phyloP scores from a whole-genome alignment of 2,888 invertebrate species.

The Junonia oenone region DNA sequence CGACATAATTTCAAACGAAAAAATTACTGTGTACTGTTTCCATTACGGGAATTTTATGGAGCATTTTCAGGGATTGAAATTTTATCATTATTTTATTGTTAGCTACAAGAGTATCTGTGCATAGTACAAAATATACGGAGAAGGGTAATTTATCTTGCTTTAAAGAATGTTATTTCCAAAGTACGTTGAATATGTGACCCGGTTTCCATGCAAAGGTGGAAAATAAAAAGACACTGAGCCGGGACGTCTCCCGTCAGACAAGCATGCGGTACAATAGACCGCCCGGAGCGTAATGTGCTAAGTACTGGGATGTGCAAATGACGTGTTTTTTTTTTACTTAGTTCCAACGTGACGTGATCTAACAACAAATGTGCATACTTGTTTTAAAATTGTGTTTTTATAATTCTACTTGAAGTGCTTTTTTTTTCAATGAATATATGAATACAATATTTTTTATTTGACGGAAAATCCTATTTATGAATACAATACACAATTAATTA shows the following conservation, averaged over 20 bases:
- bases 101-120: too few relatives aligned
- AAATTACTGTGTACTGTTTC: too few relatives aligned
- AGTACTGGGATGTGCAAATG: background rate
- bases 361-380: conserved; percentile 1
- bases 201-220: conserved; percentile 31
- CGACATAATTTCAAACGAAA: too few relatives aligned
- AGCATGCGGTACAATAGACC: conserved; percentile 42
- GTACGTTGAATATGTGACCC: conserved; percentile 13
- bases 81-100: too few relatives aligned
- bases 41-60: too few relatives aligned
- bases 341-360: background rate
- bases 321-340: background rate
- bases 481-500: too few relatives aligned
- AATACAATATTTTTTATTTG: too few relatives aligned
- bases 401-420: too few relatives aligned
- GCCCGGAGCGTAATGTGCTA: conserved; percentile 11
- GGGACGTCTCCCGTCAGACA: conserved; percentile 43
- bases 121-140: background rate
- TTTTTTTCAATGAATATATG: too few relatives aligned
- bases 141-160: background rate
- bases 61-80: too few relatives aligned
- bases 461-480: too few relatives aligned
- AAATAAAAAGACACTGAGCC: conserved; percentile 47
- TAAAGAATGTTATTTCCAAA: background rate
- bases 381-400: background rate